Conservation (phyloP, 2,113 vertebrate species). For the Gallinago undulata region DNA sequence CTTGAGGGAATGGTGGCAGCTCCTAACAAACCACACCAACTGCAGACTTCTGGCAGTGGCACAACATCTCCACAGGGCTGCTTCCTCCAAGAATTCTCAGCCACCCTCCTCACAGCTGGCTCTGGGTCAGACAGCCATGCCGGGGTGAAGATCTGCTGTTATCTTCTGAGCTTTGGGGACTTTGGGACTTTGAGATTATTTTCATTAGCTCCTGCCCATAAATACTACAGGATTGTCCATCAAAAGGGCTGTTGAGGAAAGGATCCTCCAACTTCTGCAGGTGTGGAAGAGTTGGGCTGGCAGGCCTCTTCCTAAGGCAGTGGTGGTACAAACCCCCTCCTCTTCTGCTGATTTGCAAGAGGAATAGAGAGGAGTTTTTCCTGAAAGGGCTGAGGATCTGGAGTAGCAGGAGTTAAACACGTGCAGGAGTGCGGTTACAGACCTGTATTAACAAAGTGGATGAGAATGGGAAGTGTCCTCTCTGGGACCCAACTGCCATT, state of each 20-base stretch:
- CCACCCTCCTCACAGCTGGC: accelerated
- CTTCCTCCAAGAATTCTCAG: accelerated
- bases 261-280: neutral
- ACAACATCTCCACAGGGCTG: neutral
- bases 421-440: neutral
- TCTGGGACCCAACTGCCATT: neutral
- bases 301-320: neutral
- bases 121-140: neutral
- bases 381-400: neutral
- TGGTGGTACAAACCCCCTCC: neutral
- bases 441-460: neutral
- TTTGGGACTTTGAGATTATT: neutral
- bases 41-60: neutral
- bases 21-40: accelerated
- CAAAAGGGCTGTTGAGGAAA: neutral
- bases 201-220: neutral
- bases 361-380: neutral
- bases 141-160: accelerated
- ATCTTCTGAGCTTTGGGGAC: neutral
- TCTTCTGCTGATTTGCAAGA: neutral
- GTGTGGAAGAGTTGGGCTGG: neutral
- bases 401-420: neutral
- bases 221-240: neutral
- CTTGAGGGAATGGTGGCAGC: accelerated
- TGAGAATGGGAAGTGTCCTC: neutral